A percentile compares a stretch with the other conserved stretches of the same genome.
phyloP scores from a whole-genome alignment of 2,113 vertebrate genomes.

The Sinosuthora webbiana region DNA sequence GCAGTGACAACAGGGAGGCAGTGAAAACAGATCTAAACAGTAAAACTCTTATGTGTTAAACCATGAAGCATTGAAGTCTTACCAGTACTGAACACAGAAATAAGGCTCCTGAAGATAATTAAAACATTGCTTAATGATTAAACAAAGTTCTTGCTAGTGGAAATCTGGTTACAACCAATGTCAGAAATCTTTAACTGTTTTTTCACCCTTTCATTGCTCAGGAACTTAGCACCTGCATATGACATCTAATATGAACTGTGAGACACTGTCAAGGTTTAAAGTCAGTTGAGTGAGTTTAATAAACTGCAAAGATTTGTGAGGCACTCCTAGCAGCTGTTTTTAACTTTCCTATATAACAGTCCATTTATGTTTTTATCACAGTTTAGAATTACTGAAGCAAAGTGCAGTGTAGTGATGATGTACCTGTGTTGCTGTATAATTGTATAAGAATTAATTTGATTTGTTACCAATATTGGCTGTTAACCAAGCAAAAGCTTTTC shows the following conservation, averaged over 20 bases:
- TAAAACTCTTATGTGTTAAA: slow-evolving; percentile 27
- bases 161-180: slow-evolving; percentile 7
- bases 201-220: neutral
- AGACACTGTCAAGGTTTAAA: neutral
- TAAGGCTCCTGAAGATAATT: slow-evolving; percentile 28
- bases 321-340: neutral
- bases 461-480: too few relatives aligned
- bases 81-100: neutral
- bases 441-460: too few relatives aligned
- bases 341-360: too few relatives aligned
- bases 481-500: too few relatives aligned
- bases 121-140: slow-evolving; percentile 57
- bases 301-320: neutral
- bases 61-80: slow-evolving; percentile 4
- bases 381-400: too few relatives aligned
- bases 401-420: too few relatives aligned
- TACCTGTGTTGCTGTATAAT: too few relatives aligned
- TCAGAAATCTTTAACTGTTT: neutral
- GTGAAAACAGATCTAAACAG: neutral
- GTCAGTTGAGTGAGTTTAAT: neutral
- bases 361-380: too few relatives aligned
- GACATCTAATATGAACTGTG: neutral
- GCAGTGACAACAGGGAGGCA: neutral
- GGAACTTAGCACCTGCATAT: neutral
- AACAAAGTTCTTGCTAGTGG: slow-evolving; percentile 7